Conservation (phyloP, 2,113 vertebrate genomes). For the Dicaeum eximium region DNA sequence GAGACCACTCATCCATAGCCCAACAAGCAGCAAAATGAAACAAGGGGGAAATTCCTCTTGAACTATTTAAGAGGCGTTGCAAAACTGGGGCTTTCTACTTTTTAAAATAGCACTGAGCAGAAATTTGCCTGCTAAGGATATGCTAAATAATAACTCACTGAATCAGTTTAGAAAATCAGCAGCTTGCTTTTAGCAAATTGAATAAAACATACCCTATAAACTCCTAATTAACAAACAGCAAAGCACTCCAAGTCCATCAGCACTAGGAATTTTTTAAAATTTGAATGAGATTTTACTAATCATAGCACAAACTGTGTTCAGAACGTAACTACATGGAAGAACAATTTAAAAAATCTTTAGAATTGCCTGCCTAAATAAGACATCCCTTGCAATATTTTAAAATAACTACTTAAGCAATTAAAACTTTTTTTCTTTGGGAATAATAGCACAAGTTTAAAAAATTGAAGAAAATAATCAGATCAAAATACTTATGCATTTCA, state of each 20-base stretch:
- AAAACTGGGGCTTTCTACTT: background rate
- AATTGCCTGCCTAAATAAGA: background rate
- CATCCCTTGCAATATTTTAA: background rate
- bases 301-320: background rate
- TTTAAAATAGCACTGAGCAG: background rate
- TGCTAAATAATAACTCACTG: background rate
- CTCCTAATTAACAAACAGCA: background rate
- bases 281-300: background rate
- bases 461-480: background rate
- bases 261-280: background rate
- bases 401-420: background rate
- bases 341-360: background rate
- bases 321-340: background rate
- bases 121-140: background rate
- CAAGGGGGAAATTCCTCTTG: background rate
- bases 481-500: background rate
- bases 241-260: background rate
- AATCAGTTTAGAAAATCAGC: background rate
- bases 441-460: background rate
- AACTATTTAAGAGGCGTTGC: rapidly evolving
- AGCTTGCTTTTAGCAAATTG: background rate
- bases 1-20: rapidly evolving
- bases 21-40: background rate
- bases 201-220: background rate
- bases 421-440: background rate